Base-by-base conservation (phyloP, 2,888 invertebrate species). In the Drosophila differens region DNA sequence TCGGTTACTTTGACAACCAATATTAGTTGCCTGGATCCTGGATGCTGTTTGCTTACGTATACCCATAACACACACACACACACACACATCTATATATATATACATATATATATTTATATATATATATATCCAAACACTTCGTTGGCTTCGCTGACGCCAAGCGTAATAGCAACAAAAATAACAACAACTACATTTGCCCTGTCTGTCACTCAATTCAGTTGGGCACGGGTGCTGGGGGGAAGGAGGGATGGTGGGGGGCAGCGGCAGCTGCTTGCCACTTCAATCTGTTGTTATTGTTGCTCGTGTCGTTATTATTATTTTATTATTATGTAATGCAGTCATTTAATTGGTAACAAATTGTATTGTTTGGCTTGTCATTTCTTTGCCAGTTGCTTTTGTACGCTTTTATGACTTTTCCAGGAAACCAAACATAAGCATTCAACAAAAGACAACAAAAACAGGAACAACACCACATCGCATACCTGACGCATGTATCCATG, bases 291-390 rank as follows among this genome's bases (percentile, higher is more conserved):
- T 57, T 74, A 70, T 69, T 78, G 62, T 51, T 77, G 60, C 52
- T 75, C 60, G 58, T 79, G 55, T 33, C 70, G 33, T 44, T 44
- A 32, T 52, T 70, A 12, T 53, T 79, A 74, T 85, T 84, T 85
- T 84, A 79, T 87, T 89, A 89, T 90, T 90, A 83, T 82, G 85
- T 82, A 81, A 79, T 82, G 88, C 81, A 85, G 83, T 82, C 88
- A 88, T 88, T 88, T 88, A 88, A 88, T 88, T 90, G 88, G 90
- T 86, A 90, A 86, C 83, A 90, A 90, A 89, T 90, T 89, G 80
- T 85, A 83, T 87, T 88, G 86, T 89, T 82, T 77, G 89, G 85
- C 79, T 83, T 85, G 77, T 64, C 65, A 62, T 65, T 73, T 74
- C 70, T 73, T 73, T 74, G 62, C 69, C 76, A 61, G 75, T 68